Evolutionary conservation across 2,113 vertebrate species (phyloP).

Genomic region (Felis chaus): DNA sequence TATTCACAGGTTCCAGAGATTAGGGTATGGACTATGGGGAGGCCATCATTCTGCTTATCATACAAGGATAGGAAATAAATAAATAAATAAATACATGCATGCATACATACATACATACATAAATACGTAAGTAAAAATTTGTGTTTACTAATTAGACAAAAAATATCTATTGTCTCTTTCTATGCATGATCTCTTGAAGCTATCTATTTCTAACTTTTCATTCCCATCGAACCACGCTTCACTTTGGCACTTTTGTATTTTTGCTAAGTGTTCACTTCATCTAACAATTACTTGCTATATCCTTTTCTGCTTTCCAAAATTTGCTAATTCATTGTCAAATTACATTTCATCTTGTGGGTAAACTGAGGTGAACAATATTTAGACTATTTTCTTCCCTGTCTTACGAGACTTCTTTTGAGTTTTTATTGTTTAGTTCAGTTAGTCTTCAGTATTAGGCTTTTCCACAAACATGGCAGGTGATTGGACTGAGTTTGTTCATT

Average conservation of each 20-base stretch:
- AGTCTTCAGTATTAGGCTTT: slow-evolving; percentile 36
- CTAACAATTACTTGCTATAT: neutral
- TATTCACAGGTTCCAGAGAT: neutral
- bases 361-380: neutral
- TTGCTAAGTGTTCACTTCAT: neutral
- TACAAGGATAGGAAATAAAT: neutral
- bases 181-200: neutral
- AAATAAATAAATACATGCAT: neutral
- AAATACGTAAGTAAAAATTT: no score
- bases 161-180: neutral
- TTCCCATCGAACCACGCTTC: neutral
- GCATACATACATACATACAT: no score
- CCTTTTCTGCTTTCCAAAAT: neutral
- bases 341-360: neutral
- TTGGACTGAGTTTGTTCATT: neutral
- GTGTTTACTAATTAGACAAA: neutral
- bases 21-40: neutral
- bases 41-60: neutral
- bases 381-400: neutral
- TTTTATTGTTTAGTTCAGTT: slow-evolving; percentile 5
- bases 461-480: neutral
- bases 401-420: neutral
- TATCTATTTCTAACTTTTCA: neutral
- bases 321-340: neutral
- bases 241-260: neutral